These are phyloP conservation scores for Pantala flavescens DNA, from an alignment of 1,140 invertebrate species.

Conservation along the genomic window DNA sequence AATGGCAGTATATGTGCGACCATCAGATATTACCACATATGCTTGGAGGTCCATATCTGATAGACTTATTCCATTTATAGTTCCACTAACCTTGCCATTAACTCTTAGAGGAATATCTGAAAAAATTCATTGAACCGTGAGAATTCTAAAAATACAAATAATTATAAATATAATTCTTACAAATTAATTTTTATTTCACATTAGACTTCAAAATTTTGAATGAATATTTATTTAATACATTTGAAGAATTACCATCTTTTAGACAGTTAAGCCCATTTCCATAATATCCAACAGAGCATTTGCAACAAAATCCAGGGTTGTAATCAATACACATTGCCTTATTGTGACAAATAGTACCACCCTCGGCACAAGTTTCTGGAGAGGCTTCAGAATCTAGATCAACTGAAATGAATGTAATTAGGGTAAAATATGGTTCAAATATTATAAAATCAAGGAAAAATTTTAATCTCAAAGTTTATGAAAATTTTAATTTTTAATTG, in stretches of 20 bases:
- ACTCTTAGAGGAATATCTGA: slow-evolving; percentile 55
- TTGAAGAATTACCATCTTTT: slow-evolving; percentile 55
- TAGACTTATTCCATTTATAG: slow-evolving; percentile 62
- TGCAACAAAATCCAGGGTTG: slow-evolving; percentile 75
- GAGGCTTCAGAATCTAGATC: slow-evolving; percentile 25
- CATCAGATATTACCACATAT: slow-evolving; percentile 81
- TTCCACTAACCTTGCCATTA: slow-evolving; percentile 71
- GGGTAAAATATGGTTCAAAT: no score
- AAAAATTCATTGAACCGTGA: slow-evolving; percentile 19
- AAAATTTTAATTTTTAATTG: no score
- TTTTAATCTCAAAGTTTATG: no score
- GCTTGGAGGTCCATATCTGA: slow-evolving; percentile 77
- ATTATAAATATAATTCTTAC: no score
- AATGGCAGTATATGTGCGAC: slow-evolving; percentile 81
- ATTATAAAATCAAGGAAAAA: no score
- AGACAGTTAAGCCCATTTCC: slow-evolving; percentile 88
- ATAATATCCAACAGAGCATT: slow-evolving; percentile 66
- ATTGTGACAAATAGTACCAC: slow-evolving; percentile 61
- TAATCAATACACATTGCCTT: slow-evolving; percentile 75
- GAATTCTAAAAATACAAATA: no score
- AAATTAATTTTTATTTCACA: no score
- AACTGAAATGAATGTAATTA: no score
- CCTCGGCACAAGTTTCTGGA: slow-evolving; percentile 39
- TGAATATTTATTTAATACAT: no score
- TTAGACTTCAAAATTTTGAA: no score